Evolutionary conservation across 2,113 vertebrate genomes (phyloP).

Genomic region (Prinia subflava): DNA sequence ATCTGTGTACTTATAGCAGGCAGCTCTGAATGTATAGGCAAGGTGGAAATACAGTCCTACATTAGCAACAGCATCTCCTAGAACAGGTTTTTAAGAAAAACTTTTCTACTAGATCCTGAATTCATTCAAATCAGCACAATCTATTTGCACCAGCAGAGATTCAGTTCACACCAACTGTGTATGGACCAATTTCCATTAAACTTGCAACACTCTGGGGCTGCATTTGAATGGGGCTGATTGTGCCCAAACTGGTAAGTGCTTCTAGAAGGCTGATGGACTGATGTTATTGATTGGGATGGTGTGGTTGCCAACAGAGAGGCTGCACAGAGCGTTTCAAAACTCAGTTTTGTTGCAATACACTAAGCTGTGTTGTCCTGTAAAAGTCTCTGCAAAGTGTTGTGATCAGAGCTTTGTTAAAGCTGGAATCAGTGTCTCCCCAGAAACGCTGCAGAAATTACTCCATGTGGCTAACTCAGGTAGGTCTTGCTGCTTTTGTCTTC

Average conservation of each 20-base stretch:
- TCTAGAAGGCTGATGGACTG: background rate
- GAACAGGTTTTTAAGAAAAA: background rate
- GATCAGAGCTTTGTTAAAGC: background rate
- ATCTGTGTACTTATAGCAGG: background rate
- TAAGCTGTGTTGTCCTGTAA: background rate
- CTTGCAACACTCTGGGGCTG: background rate
- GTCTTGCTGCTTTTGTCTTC: background rate
- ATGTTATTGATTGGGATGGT: constrained; percentile 1
- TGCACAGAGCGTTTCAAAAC: background rate
- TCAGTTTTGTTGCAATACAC: background rate
- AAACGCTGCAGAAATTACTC: background rate
- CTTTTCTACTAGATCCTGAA: background rate
- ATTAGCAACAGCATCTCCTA: background rate
- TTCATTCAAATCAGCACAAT: background rate
- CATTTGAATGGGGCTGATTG: background rate
- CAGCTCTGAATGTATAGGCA: background rate
- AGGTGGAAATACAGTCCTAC: background rate
- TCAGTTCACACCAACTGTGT: background rate
- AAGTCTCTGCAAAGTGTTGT: background rate
- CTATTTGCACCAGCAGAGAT: background rate
- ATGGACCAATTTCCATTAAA: background rate
- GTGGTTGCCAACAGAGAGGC: background rate
- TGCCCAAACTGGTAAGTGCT: background rate
- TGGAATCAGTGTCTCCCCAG: background rate
- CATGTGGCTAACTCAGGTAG: background rate